Evolutionary conservation across 2,797 vertebrate genomes (phyloP).

Genomic region (Eulemur rubriventer): DNA sequence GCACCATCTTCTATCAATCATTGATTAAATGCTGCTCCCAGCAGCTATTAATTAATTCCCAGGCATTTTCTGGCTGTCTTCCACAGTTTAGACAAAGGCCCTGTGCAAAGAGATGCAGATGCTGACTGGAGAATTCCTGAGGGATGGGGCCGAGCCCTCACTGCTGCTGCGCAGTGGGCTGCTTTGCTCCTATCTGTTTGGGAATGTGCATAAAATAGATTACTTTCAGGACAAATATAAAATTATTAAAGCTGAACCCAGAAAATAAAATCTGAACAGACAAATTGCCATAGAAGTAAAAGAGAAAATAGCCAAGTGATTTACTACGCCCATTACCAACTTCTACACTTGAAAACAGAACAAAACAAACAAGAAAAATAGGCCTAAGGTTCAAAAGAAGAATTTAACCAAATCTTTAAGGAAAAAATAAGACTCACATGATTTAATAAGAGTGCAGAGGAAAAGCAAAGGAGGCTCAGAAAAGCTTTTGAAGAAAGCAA

Average conservation of each 20-base stretch:
- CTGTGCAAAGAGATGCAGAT: neutral
- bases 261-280: slow-evolving; percentile 29
- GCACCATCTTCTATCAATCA: neutral
- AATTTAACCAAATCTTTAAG: slow-evolving; percentile 5
- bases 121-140: neutral
- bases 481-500: neutral
- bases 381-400: neutral
- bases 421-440: neutral
- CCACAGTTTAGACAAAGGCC: neutral
- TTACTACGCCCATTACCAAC: neutral
- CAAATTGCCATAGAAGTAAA: neutral
- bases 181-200: neutral
- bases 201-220: neutral
- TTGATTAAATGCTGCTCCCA: neutral
- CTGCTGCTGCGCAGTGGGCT: neutral
- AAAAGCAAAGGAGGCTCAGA: neutral
- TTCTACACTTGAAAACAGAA: neutral
- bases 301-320: slow-evolving; percentile 22
- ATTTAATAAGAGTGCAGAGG: neutral
- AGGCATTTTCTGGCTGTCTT: neutral
- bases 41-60: neutral
- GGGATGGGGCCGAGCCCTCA: neutral
- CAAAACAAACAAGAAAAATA: slow-evolving; percentile 41
- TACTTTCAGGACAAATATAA: slow-evolving; percentile 45
- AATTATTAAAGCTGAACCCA: slow-evolving; percentile 41